Percentiles rank a stretch among this genome's conserved stretches.
phyloP scores from a whole-genome alignment of 2,888 invertebrate species.

The Macrosiphum euphorbiae region DNA sequence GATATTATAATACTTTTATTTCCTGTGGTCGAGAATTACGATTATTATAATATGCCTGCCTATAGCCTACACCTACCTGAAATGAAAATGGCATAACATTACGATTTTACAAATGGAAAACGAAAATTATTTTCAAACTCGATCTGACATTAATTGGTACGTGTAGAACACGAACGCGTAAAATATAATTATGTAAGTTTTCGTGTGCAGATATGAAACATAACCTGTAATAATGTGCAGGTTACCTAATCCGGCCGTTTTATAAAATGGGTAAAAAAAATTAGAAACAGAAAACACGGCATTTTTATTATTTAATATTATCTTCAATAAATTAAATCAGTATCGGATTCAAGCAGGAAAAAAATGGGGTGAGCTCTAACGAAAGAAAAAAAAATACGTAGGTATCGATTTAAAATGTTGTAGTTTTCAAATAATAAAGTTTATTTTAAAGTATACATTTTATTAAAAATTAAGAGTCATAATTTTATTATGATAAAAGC shows the following conservation, averaged over 20 bases:
- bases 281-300: background rate
- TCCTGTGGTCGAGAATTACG: background rate
- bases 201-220: background rate
- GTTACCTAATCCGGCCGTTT: background rate
- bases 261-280: background rate
- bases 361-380: too few species aligned
- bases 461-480: too few species aligned
- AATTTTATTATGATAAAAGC: too few species aligned
- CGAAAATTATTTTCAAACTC: background rate
- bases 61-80: background rate
- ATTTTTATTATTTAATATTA: background rate
- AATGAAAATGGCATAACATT: background rate
- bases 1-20: background rate
- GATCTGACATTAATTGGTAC: constrained; percentile 1
- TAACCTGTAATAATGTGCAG: background rate
- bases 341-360: background rate
- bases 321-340: background rate
- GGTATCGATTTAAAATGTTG: too few species aligned
- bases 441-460: too few species aligned
- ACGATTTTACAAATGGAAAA: background rate
- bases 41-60: background rate
- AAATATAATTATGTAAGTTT: background rate
- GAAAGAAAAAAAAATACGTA: too few species aligned
- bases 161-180: background rate
- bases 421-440: too few species aligned